Base-by-base conservation (phyloP, 1,140 invertebrate genomes). In the Cydia pomonella region DNA sequence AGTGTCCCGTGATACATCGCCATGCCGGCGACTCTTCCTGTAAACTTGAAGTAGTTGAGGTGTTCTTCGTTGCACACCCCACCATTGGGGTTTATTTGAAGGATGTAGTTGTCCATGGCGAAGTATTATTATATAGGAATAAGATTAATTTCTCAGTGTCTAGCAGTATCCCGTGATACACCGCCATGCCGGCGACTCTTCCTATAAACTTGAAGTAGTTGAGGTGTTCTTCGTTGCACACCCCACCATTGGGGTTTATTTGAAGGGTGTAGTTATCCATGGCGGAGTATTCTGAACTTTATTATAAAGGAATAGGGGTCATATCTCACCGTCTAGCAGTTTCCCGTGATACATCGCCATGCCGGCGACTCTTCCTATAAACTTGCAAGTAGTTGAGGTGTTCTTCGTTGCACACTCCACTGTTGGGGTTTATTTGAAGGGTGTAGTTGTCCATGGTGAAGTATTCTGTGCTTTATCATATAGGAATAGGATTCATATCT, bases 371-470 rank as follows among this genome's bases (percentile, higher is more conserved):
- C n/a, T n/a, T n/a, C n/a, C n/a, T n/a, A n/a, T n/a, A n/a, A n/a
- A n/a, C n/a, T n/a, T n/a, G n/a, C n/a, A 99, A 99, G 94, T n/a
- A n/a, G n/a, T n/a, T n/a, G n/a, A n/a, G n/a, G n/a, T n/a, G n/a
- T n/a, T n/a, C n/a, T n/a, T n/a, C n/a, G n/a, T n/a, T n/a, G n/a
- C n/a, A n/a, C n/a, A n/a, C n/a, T n/a, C n/a, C n/a, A n/a, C n/a
- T 99, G 90, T 97, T 97, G 71, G 99, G 98, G 93, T 99, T 99
- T 72, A 99, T 99, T 95, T 99, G 99, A 71, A 99, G 94, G 16
- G 99, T 99, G 92, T 99, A 99, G 94, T 99, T 99, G n/a, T n/a
- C 99, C 97, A 98, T 99, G 13, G 99, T 98, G 12, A 98, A 99
- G 94, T 99, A 99, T 93, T 99, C 98, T 27, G n/a, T n/a, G n/a